phyloP scores from a whole-genome alignment of 2,113 vertebrate species.

The Acanthisitta chloris region DNA sequence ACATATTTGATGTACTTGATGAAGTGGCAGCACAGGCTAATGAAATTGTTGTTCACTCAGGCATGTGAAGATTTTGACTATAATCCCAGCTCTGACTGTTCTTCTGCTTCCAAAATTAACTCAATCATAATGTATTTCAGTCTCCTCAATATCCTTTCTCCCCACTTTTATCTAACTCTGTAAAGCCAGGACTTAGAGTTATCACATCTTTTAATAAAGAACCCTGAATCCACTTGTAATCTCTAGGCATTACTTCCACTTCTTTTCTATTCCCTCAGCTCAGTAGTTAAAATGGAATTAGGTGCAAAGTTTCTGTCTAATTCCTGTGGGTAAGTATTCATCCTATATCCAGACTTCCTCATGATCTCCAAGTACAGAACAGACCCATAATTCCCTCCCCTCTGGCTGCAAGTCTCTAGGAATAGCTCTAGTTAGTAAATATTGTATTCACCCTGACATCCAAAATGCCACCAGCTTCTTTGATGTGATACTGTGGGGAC shows the following conservation, averaged over 20 bases:
- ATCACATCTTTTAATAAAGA: neutral
- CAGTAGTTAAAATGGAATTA: neutral
- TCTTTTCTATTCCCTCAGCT: neutral
- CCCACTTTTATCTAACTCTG: neutral
- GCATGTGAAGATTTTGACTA: neutral
- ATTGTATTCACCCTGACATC: neutral
- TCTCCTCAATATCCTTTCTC: neutral
- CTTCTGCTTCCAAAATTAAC: neutral
- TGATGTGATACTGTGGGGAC: neutral
- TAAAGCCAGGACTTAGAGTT: neutral
- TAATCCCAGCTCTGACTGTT: neutral
- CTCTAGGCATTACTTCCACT: neutral
- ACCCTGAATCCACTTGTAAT: neutral
- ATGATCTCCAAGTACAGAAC: neutral
- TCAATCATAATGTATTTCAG: neutral
- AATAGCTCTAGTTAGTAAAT: conserved; percentile 32
- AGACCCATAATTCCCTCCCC: neutral
- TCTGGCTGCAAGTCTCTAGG: neutral
- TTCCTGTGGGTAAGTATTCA: neutral
- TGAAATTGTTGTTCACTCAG: neutral
- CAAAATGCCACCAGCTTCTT: conserved; percentile 4
- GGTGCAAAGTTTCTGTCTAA: neutral
- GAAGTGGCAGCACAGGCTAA: neutral
- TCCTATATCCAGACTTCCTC: neutral
- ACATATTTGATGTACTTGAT: neutral